Evolutionary conservation across 2,888 invertebrate genomes (phyloP).

Genomic region (Choristoneura rosaceana): DNA sequence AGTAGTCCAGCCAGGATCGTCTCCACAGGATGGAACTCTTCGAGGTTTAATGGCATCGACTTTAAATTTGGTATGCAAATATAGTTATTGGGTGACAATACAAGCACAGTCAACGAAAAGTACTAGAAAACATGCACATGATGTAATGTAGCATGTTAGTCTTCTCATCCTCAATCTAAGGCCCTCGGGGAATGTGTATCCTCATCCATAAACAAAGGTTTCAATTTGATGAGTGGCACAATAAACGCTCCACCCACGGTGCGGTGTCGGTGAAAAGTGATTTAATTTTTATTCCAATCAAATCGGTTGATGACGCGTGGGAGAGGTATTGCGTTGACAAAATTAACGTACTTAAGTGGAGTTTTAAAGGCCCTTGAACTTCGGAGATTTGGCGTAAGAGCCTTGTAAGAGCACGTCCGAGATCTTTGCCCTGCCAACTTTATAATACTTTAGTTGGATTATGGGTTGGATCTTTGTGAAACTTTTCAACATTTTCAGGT

Average conservation of each 20-base stretch:
- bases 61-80: too few relatives aligned
- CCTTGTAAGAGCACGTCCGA: not conserved
- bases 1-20: too few relatives aligned
- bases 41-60: too few relatives aligned
- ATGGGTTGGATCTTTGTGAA: not conserved
- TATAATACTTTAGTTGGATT: not conserved
- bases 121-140: too few relatives aligned
- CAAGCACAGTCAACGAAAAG: too few relatives aligned
- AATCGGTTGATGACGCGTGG: constrained; percentile 38
- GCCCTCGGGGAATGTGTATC: constrained; percentile 43
- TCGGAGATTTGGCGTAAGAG: not conserved
- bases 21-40: too few relatives aligned
- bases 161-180: constrained; percentile 4
- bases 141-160: constrained; percentile 3
- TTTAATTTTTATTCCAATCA: constrained; percentile 39
- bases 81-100: too few relatives aligned
- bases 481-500: constrained; percentile 1
- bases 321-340: constrained; percentile 22
- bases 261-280: constrained; percentile 42
- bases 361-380: constrained; percentile 22
- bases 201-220: constrained; percentile 51
- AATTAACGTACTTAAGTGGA: constrained; percentile 13
- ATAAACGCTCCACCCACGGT: constrained; percentile 44
- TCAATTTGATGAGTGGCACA: constrained; percentile 48
- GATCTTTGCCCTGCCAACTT: not conserved